Evolutionary conservation across 2,797 vertebrate species (phyloP).

Genomic region (Phoebastria nigripes): DNA sequence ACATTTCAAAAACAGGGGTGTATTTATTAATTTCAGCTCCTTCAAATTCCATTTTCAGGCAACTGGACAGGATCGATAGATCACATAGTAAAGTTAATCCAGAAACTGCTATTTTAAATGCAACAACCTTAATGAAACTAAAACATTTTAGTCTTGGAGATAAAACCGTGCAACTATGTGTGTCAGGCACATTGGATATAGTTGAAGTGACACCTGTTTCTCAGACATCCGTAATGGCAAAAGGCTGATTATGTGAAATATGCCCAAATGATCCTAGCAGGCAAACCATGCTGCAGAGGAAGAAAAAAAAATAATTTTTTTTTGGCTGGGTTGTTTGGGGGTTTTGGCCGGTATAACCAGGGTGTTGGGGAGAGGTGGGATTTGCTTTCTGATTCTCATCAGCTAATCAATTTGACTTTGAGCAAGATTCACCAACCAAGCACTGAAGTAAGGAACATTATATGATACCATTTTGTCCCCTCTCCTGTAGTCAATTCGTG

Average conservation of each 20-base stretch:
- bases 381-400: neutral
- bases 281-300: neutral
- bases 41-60: neutral
- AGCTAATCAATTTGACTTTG: neutral
- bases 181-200: neutral
- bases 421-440: neutral
- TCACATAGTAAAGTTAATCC: neutral
- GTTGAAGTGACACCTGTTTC: neutral
- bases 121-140: neutral
- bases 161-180: neutral
- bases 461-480: neutral
- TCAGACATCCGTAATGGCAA: neutral
- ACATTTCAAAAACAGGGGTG: neutral
- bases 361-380: accelerated
- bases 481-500: neutral
- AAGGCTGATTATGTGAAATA: neutral
- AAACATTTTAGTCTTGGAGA: neutral
- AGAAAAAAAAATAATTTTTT: neutral
- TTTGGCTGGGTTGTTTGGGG: accelerated
- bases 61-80: neutral
- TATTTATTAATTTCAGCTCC: neutral
- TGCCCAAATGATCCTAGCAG: neutral
- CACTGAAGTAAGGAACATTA: neutral
- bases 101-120: neutral
- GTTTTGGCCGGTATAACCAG: neutral